Base-by-base conservation (phyloP, 1,140 invertebrate species). In the Drosophila virilis region DNA sequence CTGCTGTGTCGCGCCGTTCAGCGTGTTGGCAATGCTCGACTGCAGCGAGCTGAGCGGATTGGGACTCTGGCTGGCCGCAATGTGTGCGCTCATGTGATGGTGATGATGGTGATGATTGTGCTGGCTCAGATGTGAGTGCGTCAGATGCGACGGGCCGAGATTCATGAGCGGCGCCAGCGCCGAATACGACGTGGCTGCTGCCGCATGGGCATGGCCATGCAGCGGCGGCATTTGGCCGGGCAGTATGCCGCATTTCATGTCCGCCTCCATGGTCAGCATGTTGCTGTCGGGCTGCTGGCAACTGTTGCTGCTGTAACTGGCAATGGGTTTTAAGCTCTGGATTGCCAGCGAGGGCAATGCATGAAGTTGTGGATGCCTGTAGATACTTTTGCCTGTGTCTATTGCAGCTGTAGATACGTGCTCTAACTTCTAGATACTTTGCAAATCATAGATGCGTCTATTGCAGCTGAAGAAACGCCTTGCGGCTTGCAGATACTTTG, bases 191-290 rank as follows among this genome's bases (percentile, higher is more conserved):
- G 95, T 94, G 15, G 90, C 62, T 6, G 77, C 57, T 6, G 71
- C 71, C 17, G 65, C 65, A 37, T 74, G 71, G 48, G 82, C 82
- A 90, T 93, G 45, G 68, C 93, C 35, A 78, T 96, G 95, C 92
- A 97, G 96, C 91, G 96, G 96, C 81, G 96, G 96, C 95, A 96
- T 96, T 74, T 95, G 96, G 78, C 94, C 96, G 91, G 96, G 96
- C 89, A 96, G 93, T 92, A 94, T 96, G 93, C 96, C 96, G 93
- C 96, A 96, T 93, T 97, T 97, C 92, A 97, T 94, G 93, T 97
- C 96, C 92, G 96, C 94, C 94, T 97, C 96, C 96, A 97, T 97
- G 93, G 96, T 97, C 93, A 97, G 94, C 96, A 97, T 97, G 80
- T 95, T 96, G 92, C 93, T 32, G 12, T 58, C 37, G 15, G 37